Evolutionary conservation across 2,113 vertebrate genomes (phyloP).

Genomic region (Myiagra hebetior): DNA sequence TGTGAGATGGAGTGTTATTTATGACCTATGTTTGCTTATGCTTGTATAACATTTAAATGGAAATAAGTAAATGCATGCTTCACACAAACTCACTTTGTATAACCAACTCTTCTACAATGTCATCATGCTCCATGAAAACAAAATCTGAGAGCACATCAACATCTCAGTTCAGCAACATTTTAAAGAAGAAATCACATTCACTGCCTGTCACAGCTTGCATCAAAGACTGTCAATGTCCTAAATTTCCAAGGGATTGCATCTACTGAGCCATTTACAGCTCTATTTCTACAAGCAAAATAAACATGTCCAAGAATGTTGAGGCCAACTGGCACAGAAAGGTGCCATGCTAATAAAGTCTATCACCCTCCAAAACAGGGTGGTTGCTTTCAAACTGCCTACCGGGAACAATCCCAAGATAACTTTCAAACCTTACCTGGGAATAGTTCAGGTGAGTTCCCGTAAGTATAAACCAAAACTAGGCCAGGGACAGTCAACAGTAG

Average conservation of each 20-base stretch:
- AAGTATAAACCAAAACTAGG: neutral
- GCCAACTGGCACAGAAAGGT: neutral
- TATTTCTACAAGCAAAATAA: conserved; percentile 26
- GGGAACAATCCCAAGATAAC: neutral
- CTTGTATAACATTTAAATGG: neutral
- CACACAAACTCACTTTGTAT: neutral
- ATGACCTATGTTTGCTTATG: neutral
- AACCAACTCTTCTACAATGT: neutral
- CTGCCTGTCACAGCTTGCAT: neutral
- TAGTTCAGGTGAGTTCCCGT: neutral
- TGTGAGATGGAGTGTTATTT: neutral
- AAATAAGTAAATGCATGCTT: neutral
- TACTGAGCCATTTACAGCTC: neutral
- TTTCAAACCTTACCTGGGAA: neutral
- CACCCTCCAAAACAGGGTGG: neutral
- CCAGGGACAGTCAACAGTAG: neutral
- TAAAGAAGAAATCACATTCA: neutral
- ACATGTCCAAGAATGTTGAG: neutral
- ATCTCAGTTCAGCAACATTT: neutral
- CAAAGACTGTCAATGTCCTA: neutral
- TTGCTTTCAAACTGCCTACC: neutral
- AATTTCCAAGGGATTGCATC: neutral
- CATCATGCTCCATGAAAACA: neutral
- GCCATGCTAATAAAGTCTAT: neutral
- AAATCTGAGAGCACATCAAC: neutral